Percentiles rank a stretch among this genome's conserved stretches.
These are phyloP conservation scores for Stenoptilia bipunctidactyla DNA, from an alignment of 2,888 invertebrate species.

Conservation along the genomic window DNA sequence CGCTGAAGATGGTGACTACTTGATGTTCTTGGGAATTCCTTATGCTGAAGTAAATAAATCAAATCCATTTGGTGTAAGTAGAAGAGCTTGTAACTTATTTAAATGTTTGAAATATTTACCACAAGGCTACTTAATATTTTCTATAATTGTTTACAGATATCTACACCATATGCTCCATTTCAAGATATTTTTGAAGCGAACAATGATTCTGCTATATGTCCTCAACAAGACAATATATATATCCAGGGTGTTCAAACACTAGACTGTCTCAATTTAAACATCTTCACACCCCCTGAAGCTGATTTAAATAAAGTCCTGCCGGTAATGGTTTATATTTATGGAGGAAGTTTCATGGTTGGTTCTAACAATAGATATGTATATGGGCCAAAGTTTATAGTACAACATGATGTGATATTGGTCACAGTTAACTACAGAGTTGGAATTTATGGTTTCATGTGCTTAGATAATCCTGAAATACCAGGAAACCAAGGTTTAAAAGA, in stretches of 20 bases:
- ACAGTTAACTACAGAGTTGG: conserved; percentile 19
- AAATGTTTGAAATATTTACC: too few relatives aligned
- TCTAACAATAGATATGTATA: conserved; percentile 10
- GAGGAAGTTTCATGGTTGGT: conserved; percentile 16
- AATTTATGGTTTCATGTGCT: conserved; percentile 19
- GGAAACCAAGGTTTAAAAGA: neutral
- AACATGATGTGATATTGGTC: conserved; percentile 17
- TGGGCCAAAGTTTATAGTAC: conserved; percentile 17
- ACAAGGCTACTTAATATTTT: too few relatives aligned
- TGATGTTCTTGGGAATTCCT: conserved; percentile 30
- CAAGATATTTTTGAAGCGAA: conserved; percentile 18
- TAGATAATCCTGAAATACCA: conserved; percentile 12
- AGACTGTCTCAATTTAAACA: conserved; percentile 17
- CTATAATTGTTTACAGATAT: conserved; percentile 15
- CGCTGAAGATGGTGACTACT: conserved; percentile 22
- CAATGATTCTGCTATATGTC: conserved; percentile 22
- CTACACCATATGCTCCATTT: conserved; percentile 15
- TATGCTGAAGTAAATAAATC: conserved; percentile 22
- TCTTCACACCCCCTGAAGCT: conserved; percentile 16
- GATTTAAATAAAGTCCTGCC: conserved; percentile 14
- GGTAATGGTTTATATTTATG: conserved; percentile 18
- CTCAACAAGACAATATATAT: conserved; percentile 23
- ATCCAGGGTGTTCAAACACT: conserved; percentile 15
- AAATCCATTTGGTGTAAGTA: conserved; percentile 31
- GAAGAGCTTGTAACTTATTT: too few relatives aligned